phyloP scores from a whole-genome alignment of 2,888 invertebrate species.

The Apodemia mormo region DNA sequence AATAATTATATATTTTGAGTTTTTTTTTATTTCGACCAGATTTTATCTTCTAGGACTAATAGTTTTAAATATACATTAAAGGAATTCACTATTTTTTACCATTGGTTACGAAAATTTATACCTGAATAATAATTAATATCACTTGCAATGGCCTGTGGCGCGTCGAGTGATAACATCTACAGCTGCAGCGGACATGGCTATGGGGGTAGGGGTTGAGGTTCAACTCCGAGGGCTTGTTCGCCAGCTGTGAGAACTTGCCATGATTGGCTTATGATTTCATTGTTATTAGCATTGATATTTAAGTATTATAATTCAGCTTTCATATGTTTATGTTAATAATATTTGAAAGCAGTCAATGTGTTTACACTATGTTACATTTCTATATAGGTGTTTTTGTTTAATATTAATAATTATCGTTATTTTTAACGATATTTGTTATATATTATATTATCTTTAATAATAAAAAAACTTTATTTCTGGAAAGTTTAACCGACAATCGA shows the following conservation, averaged over 20 bases:
- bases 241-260: slow-evolving; percentile 64
- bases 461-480: no score
- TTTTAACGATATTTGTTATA: no score
- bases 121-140: slow-evolving; percentile 60
- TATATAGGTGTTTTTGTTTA: no score
- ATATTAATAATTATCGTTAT: no score
- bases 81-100: slow-evolving; percentile 31
- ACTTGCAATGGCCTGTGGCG: slow-evolving; percentile 69
- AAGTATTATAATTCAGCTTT: background rate
- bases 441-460: no score
- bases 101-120: slow-evolving; percentile 68
- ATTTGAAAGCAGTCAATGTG: no score
- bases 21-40: no score
- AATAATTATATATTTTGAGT: no score
- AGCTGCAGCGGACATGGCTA: slow-evolving; percentile 61
- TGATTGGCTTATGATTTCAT: slow-evolving; percentile 66
- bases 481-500: no score
- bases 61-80: background rate
- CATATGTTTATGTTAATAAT: no score
- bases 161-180: slow-evolving; percentile 72
- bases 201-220: slow-evolving; percentile 61
- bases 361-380: no score
- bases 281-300: background rate
- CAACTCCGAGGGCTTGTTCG: slow-evolving; percentile 51
- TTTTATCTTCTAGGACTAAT: no score